Evolutionary conservation across 2,888 invertebrate genomes (phyloP).

Genomic region (Orchesellides sinensis): DNA sequence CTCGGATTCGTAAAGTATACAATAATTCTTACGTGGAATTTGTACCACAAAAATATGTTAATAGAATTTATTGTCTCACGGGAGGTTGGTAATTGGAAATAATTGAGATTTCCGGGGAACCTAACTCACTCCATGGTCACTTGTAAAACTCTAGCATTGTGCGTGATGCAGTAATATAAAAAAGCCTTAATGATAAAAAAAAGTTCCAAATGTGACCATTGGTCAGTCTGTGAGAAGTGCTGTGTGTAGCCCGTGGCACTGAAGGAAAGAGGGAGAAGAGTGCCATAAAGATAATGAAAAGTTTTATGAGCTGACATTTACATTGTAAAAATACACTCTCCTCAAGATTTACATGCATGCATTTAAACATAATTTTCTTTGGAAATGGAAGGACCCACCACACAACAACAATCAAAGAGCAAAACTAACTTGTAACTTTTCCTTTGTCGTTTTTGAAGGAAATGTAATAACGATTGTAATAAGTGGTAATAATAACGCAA

Average conservation of each 20-base stretch:
- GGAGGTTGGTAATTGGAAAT: no score
- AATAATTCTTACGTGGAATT: no score
- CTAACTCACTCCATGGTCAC: no score
- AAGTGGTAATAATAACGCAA: slow-evolving; percentile 52
- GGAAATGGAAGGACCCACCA: background rate
- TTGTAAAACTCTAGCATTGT: no score
- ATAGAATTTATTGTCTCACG: no score
- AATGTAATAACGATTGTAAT: slow-evolving; percentile 43
- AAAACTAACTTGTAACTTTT: background rate
- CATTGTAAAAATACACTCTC: slow-evolving; percentile 38
- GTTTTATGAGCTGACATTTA: slow-evolving; percentile 1
- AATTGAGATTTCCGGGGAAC: no score
- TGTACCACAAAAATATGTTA: no score
- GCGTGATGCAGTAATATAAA: no score
- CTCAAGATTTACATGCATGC: background rate
- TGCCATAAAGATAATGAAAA: slow-evolving; percentile 1
- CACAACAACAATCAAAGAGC: no score
- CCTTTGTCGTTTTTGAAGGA: slow-evolving; percentile 3
- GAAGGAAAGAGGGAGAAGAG: background rate
- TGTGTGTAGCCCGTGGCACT: slow-evolving; percentile 47
- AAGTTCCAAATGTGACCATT: slow-evolving; percentile 5
- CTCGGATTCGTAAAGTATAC: no score
- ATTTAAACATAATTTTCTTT: no score
- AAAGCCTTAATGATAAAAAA: no score
- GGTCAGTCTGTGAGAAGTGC: slow-evolving; percentile 5